Percentiles rank a stretch among this genome's conserved stretches.
Evolutionary conservation across 2,113 vertebrate genomes (phyloP).

Genomic region (Elachura formosa): DNA sequence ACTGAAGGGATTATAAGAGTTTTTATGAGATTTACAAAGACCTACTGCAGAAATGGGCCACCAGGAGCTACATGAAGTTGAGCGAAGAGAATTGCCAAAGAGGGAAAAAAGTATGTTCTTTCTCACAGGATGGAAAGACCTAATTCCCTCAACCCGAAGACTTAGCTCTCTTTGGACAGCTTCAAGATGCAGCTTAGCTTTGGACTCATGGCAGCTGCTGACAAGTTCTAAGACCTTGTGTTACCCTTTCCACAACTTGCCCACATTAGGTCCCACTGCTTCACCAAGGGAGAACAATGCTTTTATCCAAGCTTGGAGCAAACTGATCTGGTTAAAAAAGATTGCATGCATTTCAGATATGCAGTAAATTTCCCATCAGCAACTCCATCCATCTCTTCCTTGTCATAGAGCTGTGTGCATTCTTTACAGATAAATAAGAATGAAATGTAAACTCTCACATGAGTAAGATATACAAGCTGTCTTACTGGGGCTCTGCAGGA

Average conservation of each 20-base stretch:
- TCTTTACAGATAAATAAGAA: slow-evolving; percentile 24
- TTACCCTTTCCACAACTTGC: background rate
- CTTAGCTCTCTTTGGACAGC: background rate
- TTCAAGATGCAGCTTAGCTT: no score
- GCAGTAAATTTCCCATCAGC: background rate
- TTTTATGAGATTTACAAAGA: background rate
- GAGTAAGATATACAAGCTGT: background rate
- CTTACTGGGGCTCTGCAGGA: background rate
- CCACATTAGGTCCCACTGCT: rapidly evolving
- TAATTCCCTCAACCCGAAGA: background rate
- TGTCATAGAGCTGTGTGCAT: background rate
- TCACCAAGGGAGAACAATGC: background rate
- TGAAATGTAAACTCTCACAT: slow-evolving; percentile 25
- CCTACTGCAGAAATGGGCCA: background rate
- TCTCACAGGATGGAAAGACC: background rate
- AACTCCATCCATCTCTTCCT: slow-evolving; percentile 11
- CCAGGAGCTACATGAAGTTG: background rate
- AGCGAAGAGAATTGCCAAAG: background rate
- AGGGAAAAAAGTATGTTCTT: background rate
- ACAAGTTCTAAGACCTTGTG: background rate
- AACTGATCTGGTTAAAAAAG: background rate
- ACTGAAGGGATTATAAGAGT: background rate
- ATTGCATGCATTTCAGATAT: background rate
- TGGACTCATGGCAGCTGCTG: background rate
- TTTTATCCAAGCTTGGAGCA: background rate